Base-by-base conservation (phyloP, 2,113 vertebrate genomes). In the Phycodurus eques region DNA sequence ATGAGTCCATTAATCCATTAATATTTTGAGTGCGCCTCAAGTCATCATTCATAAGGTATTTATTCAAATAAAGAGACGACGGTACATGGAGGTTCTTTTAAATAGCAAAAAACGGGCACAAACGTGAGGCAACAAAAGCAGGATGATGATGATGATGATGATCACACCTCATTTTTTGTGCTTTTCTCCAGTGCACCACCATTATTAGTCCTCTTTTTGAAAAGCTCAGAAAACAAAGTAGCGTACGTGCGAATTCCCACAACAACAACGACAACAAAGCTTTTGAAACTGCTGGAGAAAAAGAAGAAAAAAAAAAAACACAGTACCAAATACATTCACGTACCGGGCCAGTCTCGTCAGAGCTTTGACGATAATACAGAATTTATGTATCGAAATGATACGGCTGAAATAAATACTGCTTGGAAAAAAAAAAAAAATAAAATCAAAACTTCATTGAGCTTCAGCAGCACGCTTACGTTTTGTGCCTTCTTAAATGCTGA, bases 61-160 rank as follows among this genome's bases (percentile, higher is more conserved):
- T 93, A 93, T 92, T 94, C 87, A 93, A 92, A 93, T 87, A 91
- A 92, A 86, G 88, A 85, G 83, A 81, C 85, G 77, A 86, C 85
- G 85, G 84, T 86, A 91, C 90, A 89, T 83, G 69, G 77, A 84
- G 22, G 73, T 83, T 85, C 66, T 64, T 77, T 89, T 85, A 90
- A 92, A 92, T 87, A 90, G 70, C 44, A 66, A 74, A 91, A 92
- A 89, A 90, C 80, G 77, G 68, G 82, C 80, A 83, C 80, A 83
- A 49, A 87, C 75, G 75, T 84, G 77, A 83, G 83, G 79, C 63
- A 77, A 90, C 74, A 42, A 35, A 83, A 88, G 81, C 67, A 75
- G 27, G 72, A 79, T 12, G 35, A 76, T 27, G 27, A 27, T 27
- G 27, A 27, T 59, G 51, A 76, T 67, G 71, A 75, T 59, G 67